Conservation (phyloP, 1,140 invertebrate species). For the Nomia melanderi region DNA sequence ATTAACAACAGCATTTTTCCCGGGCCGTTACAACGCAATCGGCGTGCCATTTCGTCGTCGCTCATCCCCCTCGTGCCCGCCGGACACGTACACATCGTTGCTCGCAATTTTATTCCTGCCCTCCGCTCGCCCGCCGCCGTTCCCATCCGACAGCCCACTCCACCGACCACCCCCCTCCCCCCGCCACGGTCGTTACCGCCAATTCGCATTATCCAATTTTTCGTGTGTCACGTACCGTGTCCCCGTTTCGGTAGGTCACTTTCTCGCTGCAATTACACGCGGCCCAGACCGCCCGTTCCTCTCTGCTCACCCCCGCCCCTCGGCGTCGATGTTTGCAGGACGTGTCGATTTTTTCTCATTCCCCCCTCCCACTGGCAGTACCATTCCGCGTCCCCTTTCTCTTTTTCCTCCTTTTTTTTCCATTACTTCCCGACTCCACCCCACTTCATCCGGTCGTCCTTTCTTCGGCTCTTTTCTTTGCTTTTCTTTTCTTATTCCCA, state of each 20-base stretch:
- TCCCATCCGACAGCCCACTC: neutral
- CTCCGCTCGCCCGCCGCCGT: too few relatives aligned
- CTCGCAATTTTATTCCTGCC: slow-evolving; percentile 35
- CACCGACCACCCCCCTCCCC: neutral
- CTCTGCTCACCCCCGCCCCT: slow-evolving; percentile 6
- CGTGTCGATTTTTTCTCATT: slow-evolving; percentile 27
- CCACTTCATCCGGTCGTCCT: too few relatives aligned
- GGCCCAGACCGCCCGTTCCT: neutral
- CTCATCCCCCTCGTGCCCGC: neutral
- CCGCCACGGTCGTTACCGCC: slow-evolving; percentile 38
- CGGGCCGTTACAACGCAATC: slow-evolving; percentile 39
- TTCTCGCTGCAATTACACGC: slow-evolving; percentile 49
- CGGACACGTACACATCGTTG: slow-evolving; percentile 38
- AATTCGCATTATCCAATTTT: slow-evolving; percentile 54
- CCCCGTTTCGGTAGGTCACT: slow-evolving; percentile 43
- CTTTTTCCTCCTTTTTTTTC: too few relatives aligned
- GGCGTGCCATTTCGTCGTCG: slow-evolving; percentile 29
- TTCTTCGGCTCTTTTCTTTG: neutral
- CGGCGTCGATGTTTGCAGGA: slow-evolving; percentile 35
- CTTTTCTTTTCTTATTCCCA: neutral
- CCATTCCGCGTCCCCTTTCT: too few relatives aligned
- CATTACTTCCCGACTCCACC: too few relatives aligned
- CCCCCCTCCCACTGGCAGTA: too few relatives aligned
- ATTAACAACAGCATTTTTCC: slow-evolving; percentile 39
- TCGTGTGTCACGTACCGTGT: slow-evolving; percentile 49